These are phyloP conservation scores for Stomorhina lunata DNA, from an alignment of 2,888 invertebrate species.

Conservation along the genomic window DNA sequence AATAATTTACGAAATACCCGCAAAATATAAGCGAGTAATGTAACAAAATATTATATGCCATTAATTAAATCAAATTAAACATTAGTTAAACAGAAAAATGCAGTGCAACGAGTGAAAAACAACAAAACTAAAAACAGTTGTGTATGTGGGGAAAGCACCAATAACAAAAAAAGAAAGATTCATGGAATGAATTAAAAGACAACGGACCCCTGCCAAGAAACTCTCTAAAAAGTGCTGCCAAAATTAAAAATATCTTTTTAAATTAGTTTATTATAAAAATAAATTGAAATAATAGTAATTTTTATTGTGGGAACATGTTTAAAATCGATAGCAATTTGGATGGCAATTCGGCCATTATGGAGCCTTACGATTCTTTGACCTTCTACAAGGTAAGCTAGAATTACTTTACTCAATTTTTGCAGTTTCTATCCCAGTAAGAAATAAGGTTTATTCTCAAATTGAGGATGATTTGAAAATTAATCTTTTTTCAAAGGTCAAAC, in stretches of 20 bases:
- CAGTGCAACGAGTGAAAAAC: background rate
- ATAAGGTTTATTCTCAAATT: too few species aligned
- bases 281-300: too few species aligned
- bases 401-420: too few species aligned
- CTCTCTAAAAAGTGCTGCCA: background rate
- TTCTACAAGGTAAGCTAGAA: conserved; percentile 74
- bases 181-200: background rate
- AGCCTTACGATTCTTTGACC: conserved; percentile 72
- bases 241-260: too few species aligned
- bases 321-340: conserved; percentile 54
- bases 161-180: background rate
- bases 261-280: too few species aligned
- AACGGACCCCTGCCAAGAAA: conserved; percentile 36
- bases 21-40: background rate
- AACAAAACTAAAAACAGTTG: conserved; percentile 37
- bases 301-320: conserved; percentile 36
- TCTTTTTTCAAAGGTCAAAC: too few species aligned
- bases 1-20: background rate
- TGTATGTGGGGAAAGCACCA: background rate
- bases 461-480: too few species aligned
- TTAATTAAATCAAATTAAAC: background rate
- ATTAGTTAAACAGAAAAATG: background rate
- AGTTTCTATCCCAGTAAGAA: too few species aligned
- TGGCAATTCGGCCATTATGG: conserved; percentile 74
- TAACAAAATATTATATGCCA: background rate